These are phyloP conservation scores for Otocyon megalotis DNA, from an alignment of 2,113 vertebrate species.

Conservation along the genomic window DNA sequence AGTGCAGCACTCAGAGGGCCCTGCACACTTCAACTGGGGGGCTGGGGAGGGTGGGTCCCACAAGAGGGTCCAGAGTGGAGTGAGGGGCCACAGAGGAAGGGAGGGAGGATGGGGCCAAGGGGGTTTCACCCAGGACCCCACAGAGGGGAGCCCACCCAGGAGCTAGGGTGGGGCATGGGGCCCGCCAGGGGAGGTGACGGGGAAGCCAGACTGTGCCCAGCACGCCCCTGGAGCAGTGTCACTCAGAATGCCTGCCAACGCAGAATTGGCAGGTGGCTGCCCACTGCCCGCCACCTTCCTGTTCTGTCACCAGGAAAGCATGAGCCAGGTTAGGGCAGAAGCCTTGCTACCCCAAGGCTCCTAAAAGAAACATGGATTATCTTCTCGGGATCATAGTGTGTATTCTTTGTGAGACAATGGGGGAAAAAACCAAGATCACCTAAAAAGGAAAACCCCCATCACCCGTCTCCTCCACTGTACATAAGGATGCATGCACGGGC, in stretches of 20 bases:
- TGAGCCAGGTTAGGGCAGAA: not conserved
- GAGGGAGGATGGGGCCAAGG: too few species aligned
- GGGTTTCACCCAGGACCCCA: too few species aligned
- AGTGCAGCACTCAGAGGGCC: not conserved
- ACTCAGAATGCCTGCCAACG: not conserved
- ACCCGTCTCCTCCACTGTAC: fast-evolving
- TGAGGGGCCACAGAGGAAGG: not conserved
- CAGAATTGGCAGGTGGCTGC: too few species aligned
- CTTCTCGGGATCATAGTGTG: not conserved
- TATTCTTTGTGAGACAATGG: not conserved
- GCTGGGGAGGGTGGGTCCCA: not conserved
- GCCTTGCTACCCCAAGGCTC: not conserved
- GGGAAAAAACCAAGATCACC: fast-evolving
- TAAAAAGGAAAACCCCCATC: not conserved
- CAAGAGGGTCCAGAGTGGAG: too few species aligned
- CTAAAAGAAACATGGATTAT: not conserved
- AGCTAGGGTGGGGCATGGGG: not conserved
- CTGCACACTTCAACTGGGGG: fast-evolving
- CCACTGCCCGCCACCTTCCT: fast-evolving
- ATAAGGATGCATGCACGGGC: fast-evolving
- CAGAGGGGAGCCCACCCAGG: not conserved
- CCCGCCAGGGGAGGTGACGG: not conserved
- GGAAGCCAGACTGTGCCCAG: not conserved
- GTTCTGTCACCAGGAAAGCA: not conserved
- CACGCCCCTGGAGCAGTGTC: not conserved